Percentiles rank a stretch among this genome's conserved stretches.
Conservation (phyloP, 37 sponge, comb jelly and placozoan species). For the Petrosia ficiformis region DNA sequence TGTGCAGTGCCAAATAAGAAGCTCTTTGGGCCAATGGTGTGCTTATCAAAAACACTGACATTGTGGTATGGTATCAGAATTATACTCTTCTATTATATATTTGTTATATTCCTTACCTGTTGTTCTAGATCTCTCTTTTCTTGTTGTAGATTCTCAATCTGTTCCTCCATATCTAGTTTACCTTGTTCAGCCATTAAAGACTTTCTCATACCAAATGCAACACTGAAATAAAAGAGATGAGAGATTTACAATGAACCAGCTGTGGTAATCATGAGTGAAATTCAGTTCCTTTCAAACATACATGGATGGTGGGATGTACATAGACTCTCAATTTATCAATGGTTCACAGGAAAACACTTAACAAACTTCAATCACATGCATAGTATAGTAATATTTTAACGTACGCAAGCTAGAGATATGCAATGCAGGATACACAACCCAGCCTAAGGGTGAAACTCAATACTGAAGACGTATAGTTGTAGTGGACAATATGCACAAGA, state of each 20-base stretch:
- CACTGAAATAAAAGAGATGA: conserved; percentile 27
- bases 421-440: no score
- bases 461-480: no score
- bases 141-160: conserved; percentile 59
- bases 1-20: no score
- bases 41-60: no score
- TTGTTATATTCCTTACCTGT: conserved; percentile 37
- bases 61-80: no score
- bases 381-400: no score
- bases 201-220: conserved; percentile 98
- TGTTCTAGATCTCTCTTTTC: conserved; percentile 85
- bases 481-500: no score
- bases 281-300: neutral
- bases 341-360: no score
- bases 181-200: conserved; percentile 98
- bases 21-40: no score
- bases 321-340: neutral
- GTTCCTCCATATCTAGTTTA: conserved; percentile 87
- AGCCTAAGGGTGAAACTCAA: no score
- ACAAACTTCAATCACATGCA: no score
- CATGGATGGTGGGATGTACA: neutral
- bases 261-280: neutral
- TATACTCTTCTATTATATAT: neutral
- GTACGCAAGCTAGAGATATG: no score
- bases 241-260: neutral